These are phyloP conservation scores for Anodontia alba DNA, from an alignment of 2,888 invertebrate genomes.

Conservation along the genomic window DNA sequence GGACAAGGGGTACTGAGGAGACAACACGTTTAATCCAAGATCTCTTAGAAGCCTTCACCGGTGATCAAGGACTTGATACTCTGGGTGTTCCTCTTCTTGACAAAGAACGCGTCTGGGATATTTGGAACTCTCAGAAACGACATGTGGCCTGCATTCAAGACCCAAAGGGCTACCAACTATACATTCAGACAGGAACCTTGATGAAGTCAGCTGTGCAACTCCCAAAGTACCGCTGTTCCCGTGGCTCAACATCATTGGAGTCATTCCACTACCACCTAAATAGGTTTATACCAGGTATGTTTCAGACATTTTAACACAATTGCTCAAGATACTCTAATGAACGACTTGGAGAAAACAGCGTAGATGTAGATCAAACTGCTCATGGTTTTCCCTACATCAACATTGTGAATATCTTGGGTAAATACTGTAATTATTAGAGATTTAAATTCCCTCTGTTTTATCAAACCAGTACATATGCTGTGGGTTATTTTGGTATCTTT, in stretches of 20 bases:
- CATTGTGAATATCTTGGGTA: too few species aligned
- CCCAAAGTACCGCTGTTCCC: slow-evolving; percentile 45
- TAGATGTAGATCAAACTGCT: too few species aligned
- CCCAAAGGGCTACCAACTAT: slow-evolving; percentile 46
- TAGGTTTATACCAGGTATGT: slow-evolving; percentile 48
- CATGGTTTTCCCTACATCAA: too few species aligned
- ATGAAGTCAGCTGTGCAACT: too few species aligned
- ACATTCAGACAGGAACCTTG: slow-evolving; percentile 44
- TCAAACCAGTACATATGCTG: too few species aligned
- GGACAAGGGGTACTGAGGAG: slow-evolving; percentile 54
- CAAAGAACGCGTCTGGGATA: slow-evolving; percentile 18
- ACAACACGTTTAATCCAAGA: slow-evolving; percentile 34
- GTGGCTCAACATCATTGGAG: slow-evolving; percentile 59
- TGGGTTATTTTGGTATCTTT: too few species aligned
- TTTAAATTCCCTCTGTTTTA: too few species aligned
- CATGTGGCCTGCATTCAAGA: slow-evolving; percentile 61
- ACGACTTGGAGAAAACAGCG: too few species aligned
- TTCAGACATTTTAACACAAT: too few species aligned
- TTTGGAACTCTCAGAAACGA: slow-evolving; percentile 37
- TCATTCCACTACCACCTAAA: slow-evolving; percentile 53
- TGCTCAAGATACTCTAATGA: too few species aligned
- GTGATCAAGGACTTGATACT: slow-evolving; percentile 29
- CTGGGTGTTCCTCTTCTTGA: slow-evolving; percentile 60
- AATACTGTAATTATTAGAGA: too few species aligned
- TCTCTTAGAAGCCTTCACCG: slow-evolving; percentile 31